A percentile compares a stretch with the other conserved stretches of the same genome.
Conservation (phyloP, 1,140 invertebrate genomes). For the Helicoverpa zea region DNA sequence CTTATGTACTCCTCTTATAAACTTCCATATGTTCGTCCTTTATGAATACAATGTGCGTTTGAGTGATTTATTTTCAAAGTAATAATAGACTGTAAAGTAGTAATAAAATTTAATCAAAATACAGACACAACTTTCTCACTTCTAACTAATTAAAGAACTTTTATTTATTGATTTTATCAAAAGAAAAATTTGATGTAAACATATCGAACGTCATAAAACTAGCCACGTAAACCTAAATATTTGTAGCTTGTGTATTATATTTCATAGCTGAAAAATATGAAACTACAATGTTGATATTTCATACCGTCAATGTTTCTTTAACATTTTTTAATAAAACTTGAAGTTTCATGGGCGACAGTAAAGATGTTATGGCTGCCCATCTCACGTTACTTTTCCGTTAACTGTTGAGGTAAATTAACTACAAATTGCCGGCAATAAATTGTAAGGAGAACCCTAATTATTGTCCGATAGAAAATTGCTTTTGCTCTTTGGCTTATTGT, state of each 20-base stretch:
- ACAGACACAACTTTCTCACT: too few species aligned
- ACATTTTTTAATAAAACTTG: conserved; percentile 34
- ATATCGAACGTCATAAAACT: too few species aligned
- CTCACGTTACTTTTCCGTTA: conserved; percentile 40
- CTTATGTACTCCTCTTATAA: too few species aligned
- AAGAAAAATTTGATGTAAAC: too few species aligned
- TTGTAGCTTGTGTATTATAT: not conserved
- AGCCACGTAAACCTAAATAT: too few species aligned
- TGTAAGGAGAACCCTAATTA: conserved; percentile 50
- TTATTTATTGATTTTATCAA: too few species aligned
- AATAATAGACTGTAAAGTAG: too few species aligned
- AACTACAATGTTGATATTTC: conserved; percentile 13
- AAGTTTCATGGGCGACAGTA: not conserved
- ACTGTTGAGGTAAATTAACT: conserved; percentile 52
- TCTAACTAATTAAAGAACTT: too few species aligned
- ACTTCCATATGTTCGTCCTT: too few species aligned
- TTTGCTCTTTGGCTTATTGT: not conserved
- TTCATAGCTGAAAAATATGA: not conserved
- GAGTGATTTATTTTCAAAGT: too few species aligned
- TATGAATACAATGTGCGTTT: too few species aligned
- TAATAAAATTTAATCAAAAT: too few species aligned
- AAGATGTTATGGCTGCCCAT: not conserved
- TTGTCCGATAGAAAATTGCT: conserved; percentile 34
- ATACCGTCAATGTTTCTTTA: conserved; percentile 4
- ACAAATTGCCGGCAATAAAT: conserved; percentile 50